phyloP scores from a whole-genome alignment of 2,888 invertebrate genomes.

The Hirtodrosophila histrioides region DNA sequence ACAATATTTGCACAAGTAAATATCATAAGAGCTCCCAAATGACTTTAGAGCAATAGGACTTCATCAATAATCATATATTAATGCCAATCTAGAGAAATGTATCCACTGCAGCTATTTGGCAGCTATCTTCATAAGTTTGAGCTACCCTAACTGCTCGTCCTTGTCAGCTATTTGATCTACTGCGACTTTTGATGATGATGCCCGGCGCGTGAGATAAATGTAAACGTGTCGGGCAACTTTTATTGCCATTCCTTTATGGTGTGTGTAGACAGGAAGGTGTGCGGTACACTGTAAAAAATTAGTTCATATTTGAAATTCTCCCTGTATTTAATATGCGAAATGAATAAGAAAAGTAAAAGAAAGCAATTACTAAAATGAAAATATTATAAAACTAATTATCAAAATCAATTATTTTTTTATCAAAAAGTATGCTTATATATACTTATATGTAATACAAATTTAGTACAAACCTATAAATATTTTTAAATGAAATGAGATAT shows the following conservation, averaged over 20 bases:
- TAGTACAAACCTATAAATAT: no score
- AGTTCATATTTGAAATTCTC: not conserved
- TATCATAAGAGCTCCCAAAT: slow-evolving; percentile 2
- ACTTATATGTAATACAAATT: no score
- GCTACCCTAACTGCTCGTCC: slow-evolving; percentile 39
- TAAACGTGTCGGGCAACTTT: slow-evolving; percentile 69
- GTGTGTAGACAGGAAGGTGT: slow-evolving; percentile 33
- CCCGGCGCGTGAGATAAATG: slow-evolving; percentile 41
- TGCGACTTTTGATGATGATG: slow-evolving; percentile 51
- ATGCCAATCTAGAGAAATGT: slow-evolving; percentile 56
- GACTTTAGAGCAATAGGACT: slow-evolving; percentile 15
- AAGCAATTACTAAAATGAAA: no score
- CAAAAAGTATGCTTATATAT: no score
- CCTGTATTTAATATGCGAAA: no score
- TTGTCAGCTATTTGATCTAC: slow-evolving; percentile 68
- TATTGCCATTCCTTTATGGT: slow-evolving; percentile 47
- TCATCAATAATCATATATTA: slow-evolving; percentile 44
- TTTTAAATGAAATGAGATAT: no score
- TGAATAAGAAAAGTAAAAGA: no score
- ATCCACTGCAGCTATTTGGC: slow-evolving; percentile 27
- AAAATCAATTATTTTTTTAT: no score
- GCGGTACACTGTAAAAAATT: slow-evolving; percentile 23
- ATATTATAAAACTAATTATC: no score
- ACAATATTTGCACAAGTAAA: not conserved
- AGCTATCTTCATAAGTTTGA: slow-evolving; percentile 8